A percentile compares a stretch with the other conserved stretches of the same genome.
Conservation (phyloP, 2,797 vertebrate species). For the Enteromius thamalakanensis region DNA sequence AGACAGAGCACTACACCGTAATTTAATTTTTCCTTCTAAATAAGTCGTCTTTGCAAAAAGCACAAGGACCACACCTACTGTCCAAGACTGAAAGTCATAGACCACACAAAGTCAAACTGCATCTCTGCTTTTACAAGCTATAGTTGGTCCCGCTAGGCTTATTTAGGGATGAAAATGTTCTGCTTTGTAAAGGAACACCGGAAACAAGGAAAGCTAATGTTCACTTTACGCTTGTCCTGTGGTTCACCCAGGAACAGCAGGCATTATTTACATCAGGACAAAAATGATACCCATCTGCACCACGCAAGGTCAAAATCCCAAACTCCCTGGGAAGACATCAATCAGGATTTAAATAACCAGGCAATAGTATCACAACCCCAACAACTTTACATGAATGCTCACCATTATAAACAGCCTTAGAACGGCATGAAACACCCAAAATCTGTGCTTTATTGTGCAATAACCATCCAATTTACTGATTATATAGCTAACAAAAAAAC, state of each 20-base stretch:
- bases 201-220: constrained; percentile 62
- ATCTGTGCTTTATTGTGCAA: not conserved
- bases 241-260: constrained; percentile 64
- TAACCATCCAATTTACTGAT: not conserved
- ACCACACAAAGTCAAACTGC: constrained; percentile 55
- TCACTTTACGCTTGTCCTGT: constrained; percentile 63
- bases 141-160: constrained; percentile 67
- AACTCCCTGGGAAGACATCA: constrained; percentile 30
- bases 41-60: not conserved
- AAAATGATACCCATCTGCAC: constrained; percentile 40
- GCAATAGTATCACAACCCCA: constrained; percentile 18
- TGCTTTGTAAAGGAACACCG: constrained; percentile 62
- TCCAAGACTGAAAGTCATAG: constrained; percentile 49
- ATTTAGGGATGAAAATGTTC: constrained; percentile 68
- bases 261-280: constrained; percentile 37
- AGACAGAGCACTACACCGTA: not conserved
- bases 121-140: constrained; percentile 58
- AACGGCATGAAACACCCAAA: not conserved
- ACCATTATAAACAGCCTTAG: not conserved
- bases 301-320: constrained; percentile 18
- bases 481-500: not conserved
- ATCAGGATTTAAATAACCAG: constrained; percentile 32
- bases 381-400: not conserved
- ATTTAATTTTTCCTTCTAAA: not conserved
- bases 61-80: constrained; percentile 18